Conservation (phyloP, 2,888 invertebrate genomes). For the Acleris emargana region DNA sequence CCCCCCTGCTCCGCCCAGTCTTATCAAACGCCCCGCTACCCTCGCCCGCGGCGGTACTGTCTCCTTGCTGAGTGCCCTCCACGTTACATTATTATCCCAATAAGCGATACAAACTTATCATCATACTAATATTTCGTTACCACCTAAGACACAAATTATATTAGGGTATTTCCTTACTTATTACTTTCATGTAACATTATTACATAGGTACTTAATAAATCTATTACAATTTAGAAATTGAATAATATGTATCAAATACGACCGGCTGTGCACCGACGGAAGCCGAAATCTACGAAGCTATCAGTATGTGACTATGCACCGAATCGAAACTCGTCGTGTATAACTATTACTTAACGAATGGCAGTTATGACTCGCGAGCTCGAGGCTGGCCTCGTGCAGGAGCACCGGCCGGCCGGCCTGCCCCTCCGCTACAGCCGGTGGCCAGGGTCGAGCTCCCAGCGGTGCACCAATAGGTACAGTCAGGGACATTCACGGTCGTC, state of each 20-base stretch:
- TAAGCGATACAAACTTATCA: slow-evolving; percentile 79
- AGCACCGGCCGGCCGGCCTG: slow-evolving; percentile 16
- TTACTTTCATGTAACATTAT: slow-evolving; percentile 78
- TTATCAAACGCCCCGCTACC: slow-evolving; percentile 22
- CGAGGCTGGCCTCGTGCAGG: slow-evolving; percentile 50
- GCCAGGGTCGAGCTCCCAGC: neutral
- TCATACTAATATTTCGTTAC: slow-evolving; percentile 77
- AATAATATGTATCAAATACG: slow-evolving; percentile 82
- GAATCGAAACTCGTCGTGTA: slow-evolving; percentile 58
- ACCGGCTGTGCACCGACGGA: slow-evolving; percentile 78
- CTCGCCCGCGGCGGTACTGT: slow-evolving; percentile 25
- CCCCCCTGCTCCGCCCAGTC: slow-evolving; percentile 33
- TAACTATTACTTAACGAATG: slow-evolving; percentile 80
- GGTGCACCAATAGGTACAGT: slow-evolving; percentile 14
- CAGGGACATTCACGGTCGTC: no score
- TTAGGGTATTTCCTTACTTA: slow-evolving; percentile 77
- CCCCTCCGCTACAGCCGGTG: neutral
- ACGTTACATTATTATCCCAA: slow-evolving; percentile 53
- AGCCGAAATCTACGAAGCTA: slow-evolving; percentile 75
- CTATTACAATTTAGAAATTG: slow-evolving; percentile 82
- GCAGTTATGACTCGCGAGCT: slow-evolving; percentile 78
- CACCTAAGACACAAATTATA: slow-evolving; percentile 83
- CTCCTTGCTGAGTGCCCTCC: slow-evolving; percentile 52
- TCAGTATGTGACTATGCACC: slow-evolving; percentile 61
- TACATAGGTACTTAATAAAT: slow-evolving; percentile 78